Evolutionary conservation across 1,140 invertebrate species (phyloP).

Genomic region (honey bee (Apis mellifera)): DNA sequence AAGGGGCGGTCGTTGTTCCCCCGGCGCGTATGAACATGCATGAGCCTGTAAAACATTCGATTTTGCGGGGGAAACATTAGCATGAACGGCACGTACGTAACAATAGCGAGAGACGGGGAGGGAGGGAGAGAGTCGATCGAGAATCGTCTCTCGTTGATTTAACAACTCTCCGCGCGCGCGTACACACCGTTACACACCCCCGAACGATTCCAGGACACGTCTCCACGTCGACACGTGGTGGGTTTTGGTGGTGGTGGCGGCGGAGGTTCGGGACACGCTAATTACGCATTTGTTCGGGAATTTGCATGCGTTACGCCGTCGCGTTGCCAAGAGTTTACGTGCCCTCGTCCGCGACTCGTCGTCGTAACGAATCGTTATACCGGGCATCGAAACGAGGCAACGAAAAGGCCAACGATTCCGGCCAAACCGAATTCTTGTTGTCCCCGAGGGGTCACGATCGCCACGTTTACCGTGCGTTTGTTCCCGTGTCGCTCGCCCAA

Average conservation of each 20-base stretch:
- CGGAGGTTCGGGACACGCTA: conserved; percentile 56
- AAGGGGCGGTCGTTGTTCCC: conserved; percentile 21
- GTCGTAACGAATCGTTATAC: conserved; percentile 67
- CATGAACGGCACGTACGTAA: conserved; percentile 48
- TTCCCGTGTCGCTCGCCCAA: background rate
- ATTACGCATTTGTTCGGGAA: conserved; percentile 74
- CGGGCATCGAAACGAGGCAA: conserved; percentile 10
- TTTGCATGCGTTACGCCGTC: conserved; percentile 71
- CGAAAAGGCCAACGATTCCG: conserved; percentile 21
- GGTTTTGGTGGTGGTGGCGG: no score
- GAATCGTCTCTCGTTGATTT: conserved; percentile 69
- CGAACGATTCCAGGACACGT: conserved; percentile 1
- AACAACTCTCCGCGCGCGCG: conserved; percentile 48
- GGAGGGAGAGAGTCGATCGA: conserved; percentile 49
- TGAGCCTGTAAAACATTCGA: conserved; percentile 66
- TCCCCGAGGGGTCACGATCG: conserved; percentile 38
- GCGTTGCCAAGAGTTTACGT: conserved; percentile 58
- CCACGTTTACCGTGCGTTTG: conserved; percentile 23
- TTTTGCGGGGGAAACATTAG: conserved; percentile 65
- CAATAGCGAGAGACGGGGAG: conserved; percentile 48
- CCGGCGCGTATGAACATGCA: conserved; percentile 55
- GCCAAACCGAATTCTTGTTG: conserved; percentile 4
- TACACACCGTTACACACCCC: background rate
- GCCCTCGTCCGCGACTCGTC: background rate
- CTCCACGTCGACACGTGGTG: background rate